A percentile compares a stretch with the other conserved stretches of the same genome.
These are phyloP conservation scores for Staurois parvus DNA, from an alignment of 2,797 vertebrate species.

Conservation along the genomic window DNA sequence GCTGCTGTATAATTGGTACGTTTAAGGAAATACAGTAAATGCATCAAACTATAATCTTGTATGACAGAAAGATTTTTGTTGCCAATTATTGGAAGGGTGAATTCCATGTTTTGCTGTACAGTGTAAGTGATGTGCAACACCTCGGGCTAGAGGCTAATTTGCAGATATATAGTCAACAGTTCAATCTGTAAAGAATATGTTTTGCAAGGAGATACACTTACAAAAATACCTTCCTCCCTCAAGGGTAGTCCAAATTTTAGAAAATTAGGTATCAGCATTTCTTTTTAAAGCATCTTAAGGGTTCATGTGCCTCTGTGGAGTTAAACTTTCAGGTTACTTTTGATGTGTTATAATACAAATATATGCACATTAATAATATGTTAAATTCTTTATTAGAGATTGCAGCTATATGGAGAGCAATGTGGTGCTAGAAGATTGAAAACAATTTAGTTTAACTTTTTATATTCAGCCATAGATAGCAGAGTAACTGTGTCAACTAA, in stretches of 20 bases:
- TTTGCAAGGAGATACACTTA: slow-evolving; percentile 48
- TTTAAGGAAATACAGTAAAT: slow-evolving; percentile 44
- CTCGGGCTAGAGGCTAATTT: slow-evolving; percentile 60
- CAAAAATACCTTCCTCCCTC: slow-evolving; percentile 41
- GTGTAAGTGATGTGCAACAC: slow-evolving; percentile 39
- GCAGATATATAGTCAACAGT: slow-evolving; percentile 49
- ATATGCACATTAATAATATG: no score
- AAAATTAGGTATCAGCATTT: slow-evolving; percentile 41
- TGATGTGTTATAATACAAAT: no score
- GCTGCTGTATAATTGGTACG: slow-evolving; percentile 31
- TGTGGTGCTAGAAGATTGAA: no score
- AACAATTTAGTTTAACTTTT: no score
- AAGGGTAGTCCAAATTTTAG: slow-evolving; percentile 36
- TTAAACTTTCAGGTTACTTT: no score
- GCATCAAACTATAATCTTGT: slow-evolving; percentile 44
- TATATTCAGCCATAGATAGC: no score
- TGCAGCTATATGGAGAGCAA: no score
- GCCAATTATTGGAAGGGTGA: slow-evolving; percentile 56
- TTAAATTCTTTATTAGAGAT: no score
- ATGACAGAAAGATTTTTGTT: slow-evolving; percentile 60
- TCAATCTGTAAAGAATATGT: slow-evolving; percentile 40
- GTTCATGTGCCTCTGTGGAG: no score
- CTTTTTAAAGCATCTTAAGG: slow-evolving; percentile 35
- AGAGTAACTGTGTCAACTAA: no score
- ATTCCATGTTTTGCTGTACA: slow-evolving; percentile 53